A percentile compares a stretch with the other conserved stretches of the same genome.
Evolutionary conservation across 2,888 invertebrate species (phyloP).

Genomic region (Gymnosoma rotundatum): DNA sequence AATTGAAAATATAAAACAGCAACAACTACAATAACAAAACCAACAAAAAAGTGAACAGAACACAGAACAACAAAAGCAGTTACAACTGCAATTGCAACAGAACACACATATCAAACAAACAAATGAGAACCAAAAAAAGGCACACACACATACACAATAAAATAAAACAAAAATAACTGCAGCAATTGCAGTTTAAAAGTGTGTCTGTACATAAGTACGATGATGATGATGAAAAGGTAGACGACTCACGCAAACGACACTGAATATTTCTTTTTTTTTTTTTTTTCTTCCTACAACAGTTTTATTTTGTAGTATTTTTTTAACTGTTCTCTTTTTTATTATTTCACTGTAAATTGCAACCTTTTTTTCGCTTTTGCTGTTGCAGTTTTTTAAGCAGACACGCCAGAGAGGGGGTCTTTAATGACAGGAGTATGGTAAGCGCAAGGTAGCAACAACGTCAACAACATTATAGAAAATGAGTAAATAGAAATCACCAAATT

Average conservation of each 20-base stretch:
- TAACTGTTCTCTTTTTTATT: conserved; percentile 35
- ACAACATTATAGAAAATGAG: conserved; percentile 6
- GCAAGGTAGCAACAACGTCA: conserved; percentile 32
- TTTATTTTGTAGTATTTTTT: conserved; percentile 8
- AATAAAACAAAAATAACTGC: conserved; percentile 64
- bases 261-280: conserved; percentile 55
- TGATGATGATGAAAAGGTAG: conserved; percentile 64
- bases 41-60: conserved; percentile 44
- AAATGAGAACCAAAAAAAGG: conserved; percentile 16
- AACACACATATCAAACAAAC: conserved; percentile 41
- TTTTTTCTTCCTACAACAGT: conserved; percentile 27
- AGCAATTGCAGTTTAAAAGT: conserved; percentile 66
- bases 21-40: conserved; percentile 17
- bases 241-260: conserved; percentile 67
- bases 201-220: conserved; percentile 45
- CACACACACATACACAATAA: background rate
- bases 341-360: conserved; percentile 45
- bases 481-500: conserved; percentile 66
- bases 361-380: conserved; percentile 54
- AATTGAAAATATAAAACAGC: conserved; percentile 38
- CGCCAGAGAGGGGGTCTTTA: conserved; percentile 44
- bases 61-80: conserved; percentile 60
- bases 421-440: conserved; percentile 37
- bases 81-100: conserved; percentile 68
- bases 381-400: conserved; percentile 58